A percentile compares a stretch with the other conserved stretches of the same genome.
These are phyloP conservation scores for Acrobasis suavella DNA, from an alignment of 2,888 invertebrate species.

Conservation along the genomic window DNA sequence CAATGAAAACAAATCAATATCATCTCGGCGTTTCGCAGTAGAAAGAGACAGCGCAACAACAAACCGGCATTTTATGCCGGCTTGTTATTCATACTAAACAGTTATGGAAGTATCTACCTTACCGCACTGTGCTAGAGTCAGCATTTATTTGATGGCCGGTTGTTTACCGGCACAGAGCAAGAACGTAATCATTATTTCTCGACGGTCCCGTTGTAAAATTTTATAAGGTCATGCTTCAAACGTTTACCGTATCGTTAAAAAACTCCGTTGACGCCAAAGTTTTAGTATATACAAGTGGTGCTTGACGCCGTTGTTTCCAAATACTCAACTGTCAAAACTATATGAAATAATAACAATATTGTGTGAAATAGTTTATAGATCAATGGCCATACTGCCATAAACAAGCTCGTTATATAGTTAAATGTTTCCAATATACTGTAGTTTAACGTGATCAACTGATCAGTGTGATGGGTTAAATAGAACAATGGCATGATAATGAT, in stretches of 20 bases:
- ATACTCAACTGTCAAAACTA: neutral
- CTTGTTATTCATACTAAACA: conserved; percentile 46
- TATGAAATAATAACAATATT: neutral
- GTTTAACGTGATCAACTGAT: neutral
- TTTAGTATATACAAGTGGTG: no score
- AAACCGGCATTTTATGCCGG: conserved; percentile 77
- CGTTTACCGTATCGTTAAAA: conserved; percentile 9
- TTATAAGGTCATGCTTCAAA: conserved; percentile 16
- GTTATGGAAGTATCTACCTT: conserved; percentile 53
- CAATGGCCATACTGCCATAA: neutral
- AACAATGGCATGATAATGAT: neutral
- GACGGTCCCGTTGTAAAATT: conserved; percentile 51
- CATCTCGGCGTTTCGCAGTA: conserved; percentile 68
- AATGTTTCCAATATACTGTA: neutral
- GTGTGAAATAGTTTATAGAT: conserved; percentile 1
- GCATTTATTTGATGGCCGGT: conserved; percentile 37
- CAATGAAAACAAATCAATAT: conserved; percentile 83
- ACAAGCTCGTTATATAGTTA: neutral
- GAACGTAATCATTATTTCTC: conserved; percentile 46
- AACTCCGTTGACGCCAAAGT: neutral
- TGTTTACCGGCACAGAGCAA: conserved; percentile 51
- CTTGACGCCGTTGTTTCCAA: neutral
- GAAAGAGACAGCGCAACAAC: conserved; percentile 78
- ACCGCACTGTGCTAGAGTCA: conserved; percentile 37
- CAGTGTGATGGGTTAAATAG: neutral